These are phyloP conservation scores for Caenorhabditis virilis DNA, from an alignment of 2,888 invertebrate species.

Conservation along the genomic window DNA sequence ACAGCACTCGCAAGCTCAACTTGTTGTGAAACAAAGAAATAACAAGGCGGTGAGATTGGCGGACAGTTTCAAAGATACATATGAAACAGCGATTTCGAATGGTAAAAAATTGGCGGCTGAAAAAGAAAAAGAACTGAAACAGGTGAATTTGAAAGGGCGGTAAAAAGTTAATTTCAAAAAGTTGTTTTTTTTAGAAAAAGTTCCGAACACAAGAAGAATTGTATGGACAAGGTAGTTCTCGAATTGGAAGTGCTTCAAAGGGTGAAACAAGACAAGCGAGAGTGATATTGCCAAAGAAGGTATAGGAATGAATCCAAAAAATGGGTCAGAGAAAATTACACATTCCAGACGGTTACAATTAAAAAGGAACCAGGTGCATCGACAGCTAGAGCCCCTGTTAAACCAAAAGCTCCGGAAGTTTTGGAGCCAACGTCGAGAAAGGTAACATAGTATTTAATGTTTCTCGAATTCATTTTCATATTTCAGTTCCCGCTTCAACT, in stretches of 20 bases:
- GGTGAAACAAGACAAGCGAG: constrained; percentile 3
- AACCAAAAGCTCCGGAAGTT: background rate
- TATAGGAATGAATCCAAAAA: too few relatives aligned
- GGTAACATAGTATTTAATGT: background rate
- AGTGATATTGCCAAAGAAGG: too few relatives aligned
- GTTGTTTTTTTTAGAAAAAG: constrained; percentile 3
- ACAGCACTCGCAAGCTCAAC: too few relatives aligned
- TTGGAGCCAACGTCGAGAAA: background rate
- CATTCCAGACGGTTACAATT: background rate
- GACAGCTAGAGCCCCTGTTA: background rate
- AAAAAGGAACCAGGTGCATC: background rate
- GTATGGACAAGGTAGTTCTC: background rate
- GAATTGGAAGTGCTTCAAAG: background rate
- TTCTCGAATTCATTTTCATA: too few relatives aligned
- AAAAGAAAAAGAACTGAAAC: background rate
- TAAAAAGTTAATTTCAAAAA: background rate
- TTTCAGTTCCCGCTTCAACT: too few relatives aligned
- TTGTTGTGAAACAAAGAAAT: too few relatives aligned
- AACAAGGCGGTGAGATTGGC: too few relatives aligned
- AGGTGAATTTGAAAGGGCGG: constrained; percentile 1
- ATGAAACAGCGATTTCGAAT: too few relatives aligned
- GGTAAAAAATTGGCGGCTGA: background rate
- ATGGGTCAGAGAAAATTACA: too few relatives aligned
- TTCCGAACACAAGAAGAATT: constrained; percentile 6
- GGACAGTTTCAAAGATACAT: too few relatives aligned